Evolutionary conservation across 2,797 vertebrate genomes (phyloP).

Genomic region (Clamator glandarius): DNA sequence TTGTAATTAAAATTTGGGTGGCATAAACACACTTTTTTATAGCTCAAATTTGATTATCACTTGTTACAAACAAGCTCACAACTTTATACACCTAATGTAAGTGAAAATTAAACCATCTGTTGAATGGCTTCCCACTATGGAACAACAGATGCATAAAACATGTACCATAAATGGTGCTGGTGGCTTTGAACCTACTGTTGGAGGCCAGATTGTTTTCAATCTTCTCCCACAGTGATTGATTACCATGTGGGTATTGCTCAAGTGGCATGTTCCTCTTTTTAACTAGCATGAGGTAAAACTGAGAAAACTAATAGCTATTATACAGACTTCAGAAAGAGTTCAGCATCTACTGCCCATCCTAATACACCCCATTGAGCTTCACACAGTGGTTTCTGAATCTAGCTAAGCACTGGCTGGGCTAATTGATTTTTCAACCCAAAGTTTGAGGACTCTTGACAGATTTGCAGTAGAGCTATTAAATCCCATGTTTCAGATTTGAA

Average conservation of each 20-base stretch:
- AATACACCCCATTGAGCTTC: background rate
- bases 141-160: conserved; percentile 45
- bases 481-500: background rate
- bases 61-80: conserved; percentile 32
- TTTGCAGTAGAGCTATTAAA: background rate
- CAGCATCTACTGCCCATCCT: background rate
- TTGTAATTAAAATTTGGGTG: background rate
- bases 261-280: background rate
- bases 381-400: background rate
- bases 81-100: conserved; percentile 45
- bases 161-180: background rate
- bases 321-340: background rate
- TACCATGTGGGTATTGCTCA: background rate
- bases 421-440: background rate
- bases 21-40: background rate
- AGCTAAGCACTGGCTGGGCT: background rate
- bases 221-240: conserved; percentile 47
- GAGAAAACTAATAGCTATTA: background rate
- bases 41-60: conserved; percentile 17
- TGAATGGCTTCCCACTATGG: conserved; percentile 35
- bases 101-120: conserved; percentile 66
- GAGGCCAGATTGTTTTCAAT: conserved; percentile 52
- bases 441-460: background rate
- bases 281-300: background rate
- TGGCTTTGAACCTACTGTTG: conserved; percentile 38